phyloP scores from a whole-genome alignment of 2,888 invertebrate species.

The Eupithecia insigniata region DNA sequence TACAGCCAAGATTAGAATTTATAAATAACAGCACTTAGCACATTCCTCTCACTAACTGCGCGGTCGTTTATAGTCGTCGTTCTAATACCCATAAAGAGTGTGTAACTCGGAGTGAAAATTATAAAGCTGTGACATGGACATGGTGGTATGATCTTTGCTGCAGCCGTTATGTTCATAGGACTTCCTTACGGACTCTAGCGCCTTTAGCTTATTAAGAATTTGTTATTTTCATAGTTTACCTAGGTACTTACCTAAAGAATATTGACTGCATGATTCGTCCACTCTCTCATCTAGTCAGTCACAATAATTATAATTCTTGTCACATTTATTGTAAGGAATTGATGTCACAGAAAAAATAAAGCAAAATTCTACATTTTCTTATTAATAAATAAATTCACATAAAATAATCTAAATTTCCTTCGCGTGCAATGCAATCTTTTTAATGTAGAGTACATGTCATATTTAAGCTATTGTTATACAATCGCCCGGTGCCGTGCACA shows the following conservation, averaged over 20 bases:
- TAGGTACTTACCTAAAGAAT: not conserved
- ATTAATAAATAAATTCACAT: too few relatives aligned
- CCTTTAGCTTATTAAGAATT: too few relatives aligned
- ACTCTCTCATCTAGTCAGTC: not conserved
- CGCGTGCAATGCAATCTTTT: not conserved
- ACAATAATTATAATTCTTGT: not conserved
- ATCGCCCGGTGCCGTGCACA: too few relatives aligned
- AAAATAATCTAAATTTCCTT: not conserved
- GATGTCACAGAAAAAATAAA: too few relatives aligned
- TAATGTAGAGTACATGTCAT: not conserved
- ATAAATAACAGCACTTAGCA: constrained; percentile 23
- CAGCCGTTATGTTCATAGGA: not conserved
- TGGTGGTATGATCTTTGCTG: not conserved
- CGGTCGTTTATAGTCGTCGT: constrained; percentile 29
- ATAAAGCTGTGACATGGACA: not conserved
- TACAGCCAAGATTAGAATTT: constrained; percentile 16
- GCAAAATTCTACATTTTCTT: too few relatives aligned
- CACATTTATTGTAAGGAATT: too few relatives aligned
- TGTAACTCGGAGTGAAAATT: not conserved
- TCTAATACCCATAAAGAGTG: constrained; percentile 35
- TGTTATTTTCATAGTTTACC: too few relatives aligned
- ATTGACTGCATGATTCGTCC: not conserved
- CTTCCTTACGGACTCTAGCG: too few relatives aligned
- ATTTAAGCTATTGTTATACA: too few relatives aligned
- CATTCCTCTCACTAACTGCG: constrained; percentile 34